These are phyloP conservation scores for Odontamblyopus lacepedii DNA, from an alignment of 2,797 vertebrate species.

Conservation along the genomic window DNA sequence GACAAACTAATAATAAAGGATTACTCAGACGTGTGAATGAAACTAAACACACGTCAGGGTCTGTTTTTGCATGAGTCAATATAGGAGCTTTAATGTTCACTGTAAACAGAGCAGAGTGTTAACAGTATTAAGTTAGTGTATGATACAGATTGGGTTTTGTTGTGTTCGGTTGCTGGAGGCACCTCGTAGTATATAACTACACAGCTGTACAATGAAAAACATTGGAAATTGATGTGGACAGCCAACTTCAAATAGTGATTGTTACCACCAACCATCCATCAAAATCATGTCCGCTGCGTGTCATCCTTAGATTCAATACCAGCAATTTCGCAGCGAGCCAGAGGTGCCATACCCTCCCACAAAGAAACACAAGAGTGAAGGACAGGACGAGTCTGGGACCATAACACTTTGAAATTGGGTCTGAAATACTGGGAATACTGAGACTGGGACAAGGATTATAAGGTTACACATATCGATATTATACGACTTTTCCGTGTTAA, in stretches of 20 bases:
- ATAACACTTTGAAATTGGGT: background rate
- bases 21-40: too few relatives aligned
- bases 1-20: too few relatives aligned
- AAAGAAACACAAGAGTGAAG: background rate
- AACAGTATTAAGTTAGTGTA: slow-evolving; percentile 44
- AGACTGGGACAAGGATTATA: too few relatives aligned
- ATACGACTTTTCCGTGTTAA: background rate
- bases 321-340: background rate
- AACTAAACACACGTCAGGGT: too few relatives aligned
- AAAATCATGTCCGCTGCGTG: slow-evolving; percentile 26
- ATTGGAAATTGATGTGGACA: background rate
- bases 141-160: slow-evolving; percentile 21
- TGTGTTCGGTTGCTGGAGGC: slow-evolving; percentile 27
- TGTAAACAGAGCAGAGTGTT: slow-evolving; percentile 21
- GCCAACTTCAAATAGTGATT: slow-evolving; percentile 28
- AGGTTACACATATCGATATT: background rate
- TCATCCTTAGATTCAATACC: background rate
- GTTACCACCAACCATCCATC: slow-evolving; percentile 40
- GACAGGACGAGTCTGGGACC: background rate
- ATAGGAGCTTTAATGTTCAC: slow-evolving; percentile 45
- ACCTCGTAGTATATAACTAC: background rate
- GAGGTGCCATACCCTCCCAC: background rate
- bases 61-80: too few relatives aligned
- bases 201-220: background rate
- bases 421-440: background rate